These are phyloP conservation scores for Cheirogaleus medius DNA, from an alignment of 2,113 vertebrate species.

Conservation along the genomic window DNA sequence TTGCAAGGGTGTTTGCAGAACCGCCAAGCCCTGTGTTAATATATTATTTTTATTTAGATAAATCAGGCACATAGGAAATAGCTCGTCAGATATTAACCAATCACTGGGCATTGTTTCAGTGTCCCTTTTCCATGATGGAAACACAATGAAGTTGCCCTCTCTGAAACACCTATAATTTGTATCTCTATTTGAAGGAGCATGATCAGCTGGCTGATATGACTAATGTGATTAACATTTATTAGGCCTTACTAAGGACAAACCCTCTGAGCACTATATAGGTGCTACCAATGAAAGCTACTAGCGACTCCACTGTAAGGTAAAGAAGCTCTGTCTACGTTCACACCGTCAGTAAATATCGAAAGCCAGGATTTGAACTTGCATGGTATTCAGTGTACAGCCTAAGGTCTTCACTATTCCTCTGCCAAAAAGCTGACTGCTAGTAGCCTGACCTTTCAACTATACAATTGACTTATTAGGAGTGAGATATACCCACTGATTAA, in stretches of 20 bases:
- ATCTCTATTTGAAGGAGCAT: neutral
- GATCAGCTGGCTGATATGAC: neutral
- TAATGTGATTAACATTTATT: neutral
- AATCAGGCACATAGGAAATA: neutral
- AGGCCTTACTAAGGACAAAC: neutral
- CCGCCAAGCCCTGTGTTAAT: neutral
- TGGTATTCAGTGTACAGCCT: neutral
- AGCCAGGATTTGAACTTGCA: neutral
- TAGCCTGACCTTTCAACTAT: neutral
- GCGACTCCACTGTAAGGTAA: neutral
- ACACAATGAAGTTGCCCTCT: neutral
- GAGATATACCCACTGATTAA: neutral
- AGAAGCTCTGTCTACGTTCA: neutral
- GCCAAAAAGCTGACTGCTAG: neutral
- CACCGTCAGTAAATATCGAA: neutral
- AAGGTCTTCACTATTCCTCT: neutral
- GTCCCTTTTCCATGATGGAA: neutral
- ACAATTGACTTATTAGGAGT: neutral
- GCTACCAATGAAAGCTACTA: neutral
- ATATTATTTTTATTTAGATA: neutral
- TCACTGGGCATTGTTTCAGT: neutral
- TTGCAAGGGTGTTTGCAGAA: neutral
- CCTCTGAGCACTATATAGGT: neutral
- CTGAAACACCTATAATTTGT: neutral
- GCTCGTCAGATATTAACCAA: neutral